Conservation (phyloP, 2,888 invertebrate genomes). For the Apotomis capreana region DNA sequence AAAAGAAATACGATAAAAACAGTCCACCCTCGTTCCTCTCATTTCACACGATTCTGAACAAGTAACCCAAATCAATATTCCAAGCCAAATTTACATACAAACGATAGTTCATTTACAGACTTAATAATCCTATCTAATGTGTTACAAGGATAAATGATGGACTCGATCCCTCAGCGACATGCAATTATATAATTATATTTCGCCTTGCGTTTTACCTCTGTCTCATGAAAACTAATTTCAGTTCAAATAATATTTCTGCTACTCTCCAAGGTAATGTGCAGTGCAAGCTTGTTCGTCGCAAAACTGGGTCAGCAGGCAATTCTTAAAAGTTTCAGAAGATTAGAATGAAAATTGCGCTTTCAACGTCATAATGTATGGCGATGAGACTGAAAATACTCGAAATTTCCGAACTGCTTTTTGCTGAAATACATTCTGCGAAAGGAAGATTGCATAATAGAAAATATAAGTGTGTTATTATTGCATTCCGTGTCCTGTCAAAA, state of each 20-base stretch:
- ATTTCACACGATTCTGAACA: no score
- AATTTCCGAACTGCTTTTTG: neutral
- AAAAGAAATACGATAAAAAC: no score
- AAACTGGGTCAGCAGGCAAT: slow-evolving; percentile 26
- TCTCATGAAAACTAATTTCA: slow-evolving; percentile 19
- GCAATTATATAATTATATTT: slow-evolving; percentile 10
- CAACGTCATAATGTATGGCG: neutral
- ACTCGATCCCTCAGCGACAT: slow-evolving; percentile 19
- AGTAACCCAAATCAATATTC: no score
- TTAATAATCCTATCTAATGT: slow-evolving; percentile 23
- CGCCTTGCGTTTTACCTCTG: slow-evolving; percentile 29
- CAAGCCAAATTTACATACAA: neutral
- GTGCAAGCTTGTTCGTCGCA: slow-evolving; percentile 15
- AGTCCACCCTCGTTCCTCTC: no score
- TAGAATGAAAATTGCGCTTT: neutral
- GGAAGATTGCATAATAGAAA: no score
- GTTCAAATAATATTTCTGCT: slow-evolving; percentile 29
- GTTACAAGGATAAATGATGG: slow-evolving; percentile 33
- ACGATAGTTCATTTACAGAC: neutral
- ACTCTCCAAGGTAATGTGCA: slow-evolving; percentile 31
- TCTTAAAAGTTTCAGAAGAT: slow-evolving; percentile 16
- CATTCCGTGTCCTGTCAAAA: no score
- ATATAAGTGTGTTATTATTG: no score
- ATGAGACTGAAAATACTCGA: no score
- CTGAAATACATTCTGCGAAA: neutral